Base-by-base conservation (phyloP, 2,888 invertebrate genomes). In the Branchellion lobata region DNA sequence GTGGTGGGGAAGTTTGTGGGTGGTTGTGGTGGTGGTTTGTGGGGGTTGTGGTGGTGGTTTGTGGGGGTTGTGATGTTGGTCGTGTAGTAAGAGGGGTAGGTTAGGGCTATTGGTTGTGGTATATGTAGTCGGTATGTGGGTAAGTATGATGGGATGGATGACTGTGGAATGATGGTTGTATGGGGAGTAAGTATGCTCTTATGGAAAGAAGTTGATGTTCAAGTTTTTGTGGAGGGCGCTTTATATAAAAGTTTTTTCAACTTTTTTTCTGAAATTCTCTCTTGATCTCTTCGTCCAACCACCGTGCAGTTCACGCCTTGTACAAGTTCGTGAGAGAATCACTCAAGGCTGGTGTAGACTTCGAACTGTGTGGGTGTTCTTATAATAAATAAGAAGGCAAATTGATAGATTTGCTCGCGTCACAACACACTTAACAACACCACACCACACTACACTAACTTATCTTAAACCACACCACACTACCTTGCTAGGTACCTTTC, bases 331-430 rank as follows among this genome's bases (percentile, higher is more conserved):
- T 95, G 0, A 91, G 90, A 84, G 90, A 90, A 75, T 92, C 92
- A 87, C 88, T 96, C 36, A 89, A 90, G 57, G 89, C 92, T 84
- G 89, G 91, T n/a, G 87, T 90, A 82, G 88, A 91, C 74, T 95
- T 95, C 88, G 90, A 92, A 86, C 90, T 95, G 81, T 95, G 94
- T 94, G 90, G 91, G 92, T 91, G 53, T n/a, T n/a, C n/a, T n/a
- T n/a, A n/a, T n/a, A n/a, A n/a, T n/a, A n/a, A n/a, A n/a, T n/a
- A n/a, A n/a, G n/a, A n/a, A n/a, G n/a, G n/a, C n/a, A n/a, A n/a
- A n/a, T n/a, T n/a, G n/a, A n/a, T n/a, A n/a, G n/a, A n/a, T n/a
- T n/a, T n/a, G n/a, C n/a, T n/a, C n/a, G n/a, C n/a, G n/a, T n/a
- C n/a, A n/a, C n/a, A n/a, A n/a, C n/a, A n/a, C n/a, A n/a, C n/a